Conservation (phyloP, 2,797 vertebrate genomes). For the Melanotaenia trifasciata region DNA sequence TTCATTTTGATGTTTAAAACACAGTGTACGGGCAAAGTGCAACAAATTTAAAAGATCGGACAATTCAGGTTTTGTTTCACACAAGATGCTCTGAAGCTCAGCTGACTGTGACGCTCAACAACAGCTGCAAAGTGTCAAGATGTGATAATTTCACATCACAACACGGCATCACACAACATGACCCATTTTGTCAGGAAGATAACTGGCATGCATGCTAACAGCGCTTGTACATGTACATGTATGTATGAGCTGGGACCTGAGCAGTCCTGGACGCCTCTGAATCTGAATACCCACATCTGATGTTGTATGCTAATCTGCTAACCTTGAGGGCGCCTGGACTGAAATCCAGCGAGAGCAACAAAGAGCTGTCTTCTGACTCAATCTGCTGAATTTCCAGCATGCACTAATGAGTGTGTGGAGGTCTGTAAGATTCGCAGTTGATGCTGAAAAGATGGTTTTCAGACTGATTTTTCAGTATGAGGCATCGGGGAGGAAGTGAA, state of each 20-base stretch:
- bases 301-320: constrained; percentile 71
- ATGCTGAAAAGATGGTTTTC: constrained; percentile 43
- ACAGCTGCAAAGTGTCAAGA: constrained; percentile 41
- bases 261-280: constrained; percentile 41
- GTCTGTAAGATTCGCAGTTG: constrained; percentile 46
- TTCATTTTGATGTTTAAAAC: constrained; percentile 3
- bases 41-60: background rate
- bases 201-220: constrained; percentile 54
- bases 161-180: constrained; percentile 30
- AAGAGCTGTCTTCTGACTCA: constrained; percentile 53
- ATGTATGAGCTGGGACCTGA: constrained; percentile 59
- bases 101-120: constrained; percentile 18
- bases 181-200: constrained; percentile 49
- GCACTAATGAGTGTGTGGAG: constrained; percentile 52
- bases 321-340: constrained; percentile 55
- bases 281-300: constrained; percentile 55
- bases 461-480: constrained; percentile 30
- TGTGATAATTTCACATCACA: constrained; percentile 38
- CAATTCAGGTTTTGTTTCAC: background rate
- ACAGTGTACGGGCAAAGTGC: background rate
- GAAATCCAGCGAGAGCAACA: constrained; percentile 38
- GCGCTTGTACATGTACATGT: constrained; percentile 22
- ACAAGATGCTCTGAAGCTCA: background rate
- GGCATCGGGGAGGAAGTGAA: constrained; percentile 53
- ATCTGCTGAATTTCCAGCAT: constrained; percentile 51